Conservation (phyloP, 2,888 invertebrate species). For the Sarcophaga rosellei region DNA sequence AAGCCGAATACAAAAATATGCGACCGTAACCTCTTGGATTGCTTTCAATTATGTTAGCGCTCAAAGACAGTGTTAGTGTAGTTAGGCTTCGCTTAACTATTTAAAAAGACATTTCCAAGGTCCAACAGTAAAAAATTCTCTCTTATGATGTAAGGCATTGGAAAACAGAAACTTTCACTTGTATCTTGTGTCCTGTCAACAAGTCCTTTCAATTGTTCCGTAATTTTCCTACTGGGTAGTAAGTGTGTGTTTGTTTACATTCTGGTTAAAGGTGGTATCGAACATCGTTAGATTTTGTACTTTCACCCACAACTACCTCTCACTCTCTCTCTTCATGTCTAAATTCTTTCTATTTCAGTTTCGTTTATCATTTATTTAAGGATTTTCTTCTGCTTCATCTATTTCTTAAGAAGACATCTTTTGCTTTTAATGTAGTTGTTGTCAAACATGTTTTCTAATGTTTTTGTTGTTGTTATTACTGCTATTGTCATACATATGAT, state of each 20-base stretch:
- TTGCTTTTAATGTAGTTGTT: slow-evolving; percentile 34
- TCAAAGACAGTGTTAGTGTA: too few relatives aligned
- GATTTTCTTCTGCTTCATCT: slow-evolving; percentile 56
- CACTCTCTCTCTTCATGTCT: background rate
- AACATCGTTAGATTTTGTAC: slow-evolving; percentile 54
- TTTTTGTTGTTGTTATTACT: slow-evolving; percentile 12
- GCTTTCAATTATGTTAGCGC: too few relatives aligned
- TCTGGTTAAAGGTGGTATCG: slow-evolving; percentile 53
- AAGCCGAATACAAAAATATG: too few relatives aligned
- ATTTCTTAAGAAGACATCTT: slow-evolving; percentile 29
- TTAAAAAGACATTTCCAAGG: too few relatives aligned
- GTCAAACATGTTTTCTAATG: background rate
- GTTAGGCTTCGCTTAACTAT: too few relatives aligned
- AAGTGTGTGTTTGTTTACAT: slow-evolving; percentile 10
- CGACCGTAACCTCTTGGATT: too few relatives aligned
- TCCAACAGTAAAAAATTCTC: too few relatives aligned
- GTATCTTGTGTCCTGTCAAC: too few relatives aligned
- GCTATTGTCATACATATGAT: slow-evolving; percentile 5
- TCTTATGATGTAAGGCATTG: too few relatives aligned
- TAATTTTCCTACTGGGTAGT: too few relatives aligned
- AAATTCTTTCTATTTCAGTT: slow-evolving; percentile 59
- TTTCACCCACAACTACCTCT: too few relatives aligned
- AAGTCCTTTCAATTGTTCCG: background rate
- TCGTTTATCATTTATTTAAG: slow-evolving; percentile 54
- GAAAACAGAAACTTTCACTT: too few relatives aligned